Conservation (phyloP, 2,113 vertebrate species). For the Arvicanthis niloticus region DNA sequence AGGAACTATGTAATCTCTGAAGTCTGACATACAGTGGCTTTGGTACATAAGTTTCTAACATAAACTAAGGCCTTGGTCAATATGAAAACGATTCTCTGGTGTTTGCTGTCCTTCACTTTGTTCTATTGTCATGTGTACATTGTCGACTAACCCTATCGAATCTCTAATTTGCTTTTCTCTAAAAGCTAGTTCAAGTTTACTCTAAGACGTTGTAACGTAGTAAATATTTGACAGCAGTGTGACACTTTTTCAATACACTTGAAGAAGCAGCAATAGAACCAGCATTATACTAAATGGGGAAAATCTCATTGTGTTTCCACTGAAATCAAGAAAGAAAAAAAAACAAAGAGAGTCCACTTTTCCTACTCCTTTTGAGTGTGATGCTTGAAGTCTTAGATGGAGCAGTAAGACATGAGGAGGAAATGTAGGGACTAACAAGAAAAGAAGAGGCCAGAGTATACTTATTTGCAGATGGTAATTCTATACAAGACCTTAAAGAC, state of each 20-base stretch:
- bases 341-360: background rate
- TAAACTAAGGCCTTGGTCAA: background rate
- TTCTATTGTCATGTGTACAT: background rate
- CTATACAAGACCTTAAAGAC: background rate
- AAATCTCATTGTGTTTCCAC: background rate
- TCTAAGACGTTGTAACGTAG: slow-evolving; percentile 13
- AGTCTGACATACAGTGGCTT: background rate
- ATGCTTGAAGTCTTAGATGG: background rate
- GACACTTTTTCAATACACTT: background rate
- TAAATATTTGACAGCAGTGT: background rate
- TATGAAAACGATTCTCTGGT: background rate
- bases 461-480: background rate
- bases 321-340: background rate
- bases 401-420: background rate
- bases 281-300: background rate
- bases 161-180: background rate
- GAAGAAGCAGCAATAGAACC: background rate
- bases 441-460: background rate
- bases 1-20: background rate
- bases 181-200: slow-evolving; percentile 18
- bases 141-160: background rate
- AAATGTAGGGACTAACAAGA: background rate
- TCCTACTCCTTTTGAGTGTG: background rate
- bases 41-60: background rate
- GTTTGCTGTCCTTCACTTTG: background rate